Evolutionary conservation across 2,113 vertebrate species (phyloP).

Genomic region (Dascyllus trimaculatus): DNA sequence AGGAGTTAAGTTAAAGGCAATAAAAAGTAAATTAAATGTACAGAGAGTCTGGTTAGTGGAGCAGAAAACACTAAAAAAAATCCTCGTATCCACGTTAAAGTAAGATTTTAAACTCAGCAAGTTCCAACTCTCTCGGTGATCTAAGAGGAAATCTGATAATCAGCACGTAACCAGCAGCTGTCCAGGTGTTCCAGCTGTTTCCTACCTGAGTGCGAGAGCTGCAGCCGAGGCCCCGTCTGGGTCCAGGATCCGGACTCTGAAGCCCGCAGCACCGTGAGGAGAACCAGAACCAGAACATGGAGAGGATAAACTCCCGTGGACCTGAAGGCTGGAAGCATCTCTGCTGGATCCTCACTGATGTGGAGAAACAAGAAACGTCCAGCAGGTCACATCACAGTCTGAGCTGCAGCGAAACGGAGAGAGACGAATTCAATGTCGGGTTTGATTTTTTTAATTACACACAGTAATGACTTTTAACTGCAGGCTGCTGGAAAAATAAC

Average conservation of each 20-base stretch:
- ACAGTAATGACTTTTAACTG: too few species aligned
- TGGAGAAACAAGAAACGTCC: neutral
- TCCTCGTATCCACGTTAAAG: too few species aligned
- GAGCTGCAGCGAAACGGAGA: conserved; percentile 4
- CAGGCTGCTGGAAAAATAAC: too few species aligned
- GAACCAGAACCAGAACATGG: neutral
- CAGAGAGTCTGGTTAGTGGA: too few species aligned
- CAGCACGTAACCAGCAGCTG: too few species aligned
- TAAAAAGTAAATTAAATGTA: neutral
- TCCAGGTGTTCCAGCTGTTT: neutral
- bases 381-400: conserved; percentile 45
- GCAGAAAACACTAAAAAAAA: too few species aligned
- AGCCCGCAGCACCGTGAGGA: conserved; percentile 39
- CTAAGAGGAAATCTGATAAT: too few species aligned
- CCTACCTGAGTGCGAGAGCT: conserved; percentile 73
- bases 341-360: conserved; percentile 9
- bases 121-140: too few species aligned
- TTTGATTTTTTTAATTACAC: too few species aligned
- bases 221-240: conserved; percentile 58
- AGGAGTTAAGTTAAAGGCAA: neutral
- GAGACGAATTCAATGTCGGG: neutral
- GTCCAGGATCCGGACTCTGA: conserved; percentile 34
- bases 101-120: too few species aligned
- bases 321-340: conserved; percentile 24
- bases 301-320: neutral